These are phyloP conservation scores for Aporrectodea caliginosa DNA, from an alignment of 1,140 invertebrate genomes.

Conservation along the genomic window DNA sequence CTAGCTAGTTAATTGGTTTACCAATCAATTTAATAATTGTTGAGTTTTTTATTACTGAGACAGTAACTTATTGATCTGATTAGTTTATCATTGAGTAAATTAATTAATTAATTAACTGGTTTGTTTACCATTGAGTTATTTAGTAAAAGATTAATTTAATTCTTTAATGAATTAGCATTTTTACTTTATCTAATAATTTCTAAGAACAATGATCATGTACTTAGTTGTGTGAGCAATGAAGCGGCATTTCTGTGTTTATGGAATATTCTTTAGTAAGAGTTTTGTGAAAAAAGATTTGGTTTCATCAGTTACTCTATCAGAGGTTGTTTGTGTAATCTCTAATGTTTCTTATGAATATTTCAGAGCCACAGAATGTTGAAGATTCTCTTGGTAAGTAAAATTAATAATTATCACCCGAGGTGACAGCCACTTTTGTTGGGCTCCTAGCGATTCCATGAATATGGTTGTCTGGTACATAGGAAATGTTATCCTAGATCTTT, in stretches of 20 bases:
- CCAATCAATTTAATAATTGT: background rate
- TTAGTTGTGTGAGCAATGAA: background rate
- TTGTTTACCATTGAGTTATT: too few species aligned
- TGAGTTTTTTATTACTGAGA: background rate
- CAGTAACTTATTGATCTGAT: background rate
- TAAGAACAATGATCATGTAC: background rate
- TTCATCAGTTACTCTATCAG: background rate
- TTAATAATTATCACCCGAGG: background rate
- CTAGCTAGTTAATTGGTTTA: background rate
- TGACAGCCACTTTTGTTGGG: too few species aligned
- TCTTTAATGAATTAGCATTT: too few species aligned
- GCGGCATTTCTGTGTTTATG: background rate
- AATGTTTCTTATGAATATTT: background rate
- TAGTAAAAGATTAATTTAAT: too few species aligned
- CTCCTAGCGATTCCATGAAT: too few species aligned
- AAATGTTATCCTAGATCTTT: background rate
- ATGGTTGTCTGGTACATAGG: too few species aligned
- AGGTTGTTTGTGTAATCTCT: too few species aligned
- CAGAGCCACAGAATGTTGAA: background rate
- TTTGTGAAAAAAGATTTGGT: background rate
- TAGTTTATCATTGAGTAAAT: too few species aligned
- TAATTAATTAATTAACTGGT: too few species aligned
- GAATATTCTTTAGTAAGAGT: background rate
- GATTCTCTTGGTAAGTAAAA: background rate
- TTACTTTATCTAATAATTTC: background rate